Evolutionary conservation across 2,113 vertebrate species (phyloP).

Genomic region (Halcyon malimbica): DNA sequence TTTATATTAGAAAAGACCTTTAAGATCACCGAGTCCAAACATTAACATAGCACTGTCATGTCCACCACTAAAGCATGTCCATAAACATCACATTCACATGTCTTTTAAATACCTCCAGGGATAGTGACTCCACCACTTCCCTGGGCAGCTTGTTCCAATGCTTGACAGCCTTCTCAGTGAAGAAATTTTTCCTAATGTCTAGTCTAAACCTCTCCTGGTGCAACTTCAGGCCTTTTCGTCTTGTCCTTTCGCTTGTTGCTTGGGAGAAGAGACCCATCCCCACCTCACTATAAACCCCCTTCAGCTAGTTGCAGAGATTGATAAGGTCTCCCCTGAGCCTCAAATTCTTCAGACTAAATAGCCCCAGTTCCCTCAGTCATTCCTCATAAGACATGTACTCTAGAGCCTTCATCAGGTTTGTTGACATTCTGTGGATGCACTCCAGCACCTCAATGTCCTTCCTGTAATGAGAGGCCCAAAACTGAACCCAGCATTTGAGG

Average conservation of each 20-base stretch:
- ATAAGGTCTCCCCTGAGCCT: background rate
- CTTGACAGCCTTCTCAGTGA: background rate
- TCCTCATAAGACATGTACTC: too few species aligned
- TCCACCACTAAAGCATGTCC: too few species aligned
- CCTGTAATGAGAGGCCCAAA: too few species aligned
- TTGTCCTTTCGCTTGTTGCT: background rate
- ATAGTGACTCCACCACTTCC: background rate
- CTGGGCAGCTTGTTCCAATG: background rate
- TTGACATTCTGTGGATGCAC: too few species aligned
- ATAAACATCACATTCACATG: fast-evolving
- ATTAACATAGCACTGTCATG: too few species aligned
- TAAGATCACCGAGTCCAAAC: too few species aligned
- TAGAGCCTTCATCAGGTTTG: too few species aligned
- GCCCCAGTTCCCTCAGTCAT: background rate
- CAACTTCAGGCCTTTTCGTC: background rate
- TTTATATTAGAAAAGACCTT: background rate
- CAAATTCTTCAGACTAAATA: background rate
- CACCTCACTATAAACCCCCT: background rate
- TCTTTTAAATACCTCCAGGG: background rate
- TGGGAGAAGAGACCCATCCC: background rate
- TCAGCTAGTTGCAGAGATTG: background rate
- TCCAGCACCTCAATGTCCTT: too few species aligned
- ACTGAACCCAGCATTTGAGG: background rate
- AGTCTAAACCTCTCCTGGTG: fast-evolving
- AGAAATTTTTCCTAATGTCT: background rate